Evolutionary conservation across 1,140 invertebrate genomes (phyloP), one percentile per base, ranked within the genome.

Genomic region (Popillia japonica): DNA sequence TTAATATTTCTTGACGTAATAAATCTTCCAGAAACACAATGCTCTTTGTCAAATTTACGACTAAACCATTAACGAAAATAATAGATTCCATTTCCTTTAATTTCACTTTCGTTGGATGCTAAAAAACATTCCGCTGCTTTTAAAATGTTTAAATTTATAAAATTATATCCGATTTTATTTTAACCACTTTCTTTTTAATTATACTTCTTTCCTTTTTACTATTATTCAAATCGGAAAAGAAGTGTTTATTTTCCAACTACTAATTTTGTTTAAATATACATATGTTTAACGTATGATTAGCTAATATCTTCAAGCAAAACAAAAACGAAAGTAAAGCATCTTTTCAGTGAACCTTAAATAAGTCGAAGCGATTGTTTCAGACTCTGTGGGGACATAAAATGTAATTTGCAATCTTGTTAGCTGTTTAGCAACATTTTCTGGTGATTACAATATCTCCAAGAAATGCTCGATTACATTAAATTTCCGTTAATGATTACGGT

Each of bases 321-420:
- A 68, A 68, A 68, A 68, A 68, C 9, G 61, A 68, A 68, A 68
- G 61, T 14, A 22, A 68, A 22, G 7, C 61, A 68, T 14, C 61
- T 68, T 68, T 68, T 0, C 61, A 10, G 6, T 68, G 61, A 68
- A 17, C 61, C 11, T 7, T 27, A 68, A 68, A 68, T 68, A 68
- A 22, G 61, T 68, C 14, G n/a, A 48, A 55, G 11, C 14, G 14
- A 1, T 34, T 34, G 4, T 2, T 34, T 34, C 4, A 34, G 4
- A 34, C 2, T 34, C 1, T 34, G 4, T 34, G 4, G 27, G 4
- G 27, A 34, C 27, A 34, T 34, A 34, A 34, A 34, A 34, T 34
- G 27, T 34, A 34, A 34, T 34, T 34, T 34, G 4, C 27, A 2
- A 34, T 34, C 27, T 34, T 34, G 27, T 34, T 34, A 34, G 1